Evolutionary conservation across 2,113 vertebrate species (phyloP).

Genomic region (Rattus norvegicus): GRCr8 NC_086020.1:216463501-216464000

Average conservation of each 20-base stretch:
- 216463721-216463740: not conserved
- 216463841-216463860: constrained; percentile 27
- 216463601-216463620: not conserved
- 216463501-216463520: constrained; percentile 45
- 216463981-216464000: not conserved
- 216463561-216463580: not conserved
- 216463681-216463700: constrained; percentile 28
- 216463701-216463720: constrained; percentile 33
- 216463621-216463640: not conserved
- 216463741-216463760: not conserved
- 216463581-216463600: not conserved
- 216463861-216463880: not conserved
- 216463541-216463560: not conserved
- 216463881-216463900: not conserved
- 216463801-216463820: not conserved
- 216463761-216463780: not conserved
- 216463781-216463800: not conserved
- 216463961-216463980: not conserved
- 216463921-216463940: not conserved
- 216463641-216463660: not conserved
- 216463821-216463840: not conserved
- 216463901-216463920: not conserved
- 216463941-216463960: not conserved
- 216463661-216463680: constrained; percentile 31
- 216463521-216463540: not conserved